A percentile compares a stretch with the other conserved stretches of the same genome.
phyloP scores from a whole-genome alignment of 1,140 invertebrate species.

The Ptiloglossa arizonensis region DNA sequence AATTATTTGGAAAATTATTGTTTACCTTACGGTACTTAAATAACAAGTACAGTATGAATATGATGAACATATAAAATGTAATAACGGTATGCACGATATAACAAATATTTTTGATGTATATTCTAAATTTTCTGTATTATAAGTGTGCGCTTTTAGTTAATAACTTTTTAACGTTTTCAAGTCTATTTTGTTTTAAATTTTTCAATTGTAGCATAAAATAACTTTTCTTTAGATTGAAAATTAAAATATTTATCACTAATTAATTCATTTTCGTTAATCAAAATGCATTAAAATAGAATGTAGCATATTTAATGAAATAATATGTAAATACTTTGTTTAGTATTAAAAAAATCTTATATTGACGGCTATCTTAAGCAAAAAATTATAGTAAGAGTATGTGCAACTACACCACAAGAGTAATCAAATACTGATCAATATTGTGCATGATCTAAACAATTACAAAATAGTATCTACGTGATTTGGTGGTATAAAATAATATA shows the following conservation, averaged over 20 bases:
- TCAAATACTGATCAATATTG: slow-evolving; percentile 27
- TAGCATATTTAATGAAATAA: neutral
- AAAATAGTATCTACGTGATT: slow-evolving; percentile 21
- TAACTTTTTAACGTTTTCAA: neutral
- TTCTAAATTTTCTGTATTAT: slow-evolving; percentile 13
- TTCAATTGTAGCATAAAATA: neutral
- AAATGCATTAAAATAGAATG: neutral
- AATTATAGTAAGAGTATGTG: neutral
- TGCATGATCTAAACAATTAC: slow-evolving; percentile 24
- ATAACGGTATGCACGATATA: neutral
- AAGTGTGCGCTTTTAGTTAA: neutral
- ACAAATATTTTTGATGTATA: neutral
- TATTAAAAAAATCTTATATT: slow-evolving; percentile 14
- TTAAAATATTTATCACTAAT: neutral
- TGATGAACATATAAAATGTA: slow-evolving; percentile 23
- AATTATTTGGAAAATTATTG: neutral
- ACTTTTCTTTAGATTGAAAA: neutral
- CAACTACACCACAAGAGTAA: slow-evolving; percentile 18
- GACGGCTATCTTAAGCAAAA: neutral
- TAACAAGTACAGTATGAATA: neutral
- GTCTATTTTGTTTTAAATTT: neutral
- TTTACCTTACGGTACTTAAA: neutral
- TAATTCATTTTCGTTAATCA: neutral
- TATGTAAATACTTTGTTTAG: neutral
- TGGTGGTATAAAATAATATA: neutral